phyloP scores from a whole-genome alignment of 2,113 vertebrate species.

The Salvelinus namaycush region DNA sequence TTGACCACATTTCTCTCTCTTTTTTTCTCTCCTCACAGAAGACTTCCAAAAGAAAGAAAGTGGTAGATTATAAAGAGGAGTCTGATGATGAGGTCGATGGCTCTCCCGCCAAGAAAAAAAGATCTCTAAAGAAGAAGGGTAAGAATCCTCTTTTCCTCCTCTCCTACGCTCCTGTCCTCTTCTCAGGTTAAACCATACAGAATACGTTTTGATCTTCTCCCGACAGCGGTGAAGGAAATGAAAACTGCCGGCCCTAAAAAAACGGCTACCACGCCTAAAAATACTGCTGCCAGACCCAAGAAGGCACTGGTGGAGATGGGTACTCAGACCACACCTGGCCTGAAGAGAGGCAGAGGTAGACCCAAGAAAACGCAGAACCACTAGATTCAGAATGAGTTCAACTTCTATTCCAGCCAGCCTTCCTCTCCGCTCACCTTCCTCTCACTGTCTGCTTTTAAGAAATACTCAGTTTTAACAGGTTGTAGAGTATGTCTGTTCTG shows the following conservation, averaged over 20 bases:
- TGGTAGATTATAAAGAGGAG: neutral
- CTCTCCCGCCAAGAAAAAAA: slow-evolving; percentile 56
- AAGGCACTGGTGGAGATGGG: slow-evolving; percentile 43
- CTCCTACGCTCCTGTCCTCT: neutral
- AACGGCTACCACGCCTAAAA: too few relatives aligned
- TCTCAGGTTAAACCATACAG: too few relatives aligned
- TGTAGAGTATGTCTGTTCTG: slow-evolving; percentile 33
- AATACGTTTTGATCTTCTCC: neutral
- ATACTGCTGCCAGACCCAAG: neutral
- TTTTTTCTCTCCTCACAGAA: slow-evolving; percentile 35
- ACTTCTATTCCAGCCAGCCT: too few relatives aligned
- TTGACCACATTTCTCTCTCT: slow-evolving; percentile 29
- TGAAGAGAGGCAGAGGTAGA: slow-evolving; percentile 43
- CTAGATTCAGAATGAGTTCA: too few relatives aligned
- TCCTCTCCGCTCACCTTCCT: slow-evolving; percentile 17
- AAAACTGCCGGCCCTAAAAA: too few relatives aligned
- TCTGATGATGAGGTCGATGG: slow-evolving; percentile 32
- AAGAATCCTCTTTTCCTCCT: neutral
- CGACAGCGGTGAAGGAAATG: slow-evolving; percentile 47
- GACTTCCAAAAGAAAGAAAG: slow-evolving; percentile 60
- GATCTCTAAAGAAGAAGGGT: slow-evolving; percentile 48
- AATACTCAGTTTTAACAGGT: slow-evolving; percentile 4
- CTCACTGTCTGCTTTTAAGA: neutral
- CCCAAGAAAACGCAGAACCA: slow-evolving; percentile 43
- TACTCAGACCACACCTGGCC: slow-evolving; percentile 52